phyloP scores from a whole-genome alignment of 1,140 invertebrate genomes.

The Akabosia matsudoensis region DNA sequence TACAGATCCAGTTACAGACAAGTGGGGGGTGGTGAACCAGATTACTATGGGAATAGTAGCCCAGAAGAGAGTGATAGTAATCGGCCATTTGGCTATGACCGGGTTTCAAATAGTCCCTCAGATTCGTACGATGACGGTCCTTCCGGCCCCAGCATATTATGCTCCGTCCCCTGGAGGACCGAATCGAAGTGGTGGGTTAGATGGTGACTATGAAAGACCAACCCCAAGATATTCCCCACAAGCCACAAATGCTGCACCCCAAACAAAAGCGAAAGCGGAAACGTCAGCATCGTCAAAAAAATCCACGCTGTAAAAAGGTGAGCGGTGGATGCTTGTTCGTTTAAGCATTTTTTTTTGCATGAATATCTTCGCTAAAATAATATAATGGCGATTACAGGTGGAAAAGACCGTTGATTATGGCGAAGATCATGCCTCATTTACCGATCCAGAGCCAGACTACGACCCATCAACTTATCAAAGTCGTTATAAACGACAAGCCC shows the following conservation, averaged over 20 bases:
- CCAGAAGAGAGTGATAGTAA: conserved; percentile 15
- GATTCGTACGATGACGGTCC: conserved; percentile 6
- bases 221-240: conserved; percentile 24
- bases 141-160: neutral
- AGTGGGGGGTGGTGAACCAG: conserved; percentile 24
- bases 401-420: conserved; percentile 39
- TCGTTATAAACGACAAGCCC: conserved; percentile 43
- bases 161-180: neutral
- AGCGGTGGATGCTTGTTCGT: neutral
- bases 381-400: conserved; percentile 25
- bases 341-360: neutral
- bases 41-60: conserved; percentile 26
- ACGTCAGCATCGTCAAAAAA: conserved; percentile 35
- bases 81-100: conserved; percentile 16
- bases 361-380: neutral
- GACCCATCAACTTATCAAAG: conserved; percentile 39
- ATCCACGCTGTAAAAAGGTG: conserved; percentile 43
- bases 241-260: conserved; percentile 31
- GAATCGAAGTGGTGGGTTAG: neutral
- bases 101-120: conserved; percentile 1
- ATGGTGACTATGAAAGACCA: neutral
- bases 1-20: conserved; percentile 43
- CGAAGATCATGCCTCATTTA: conserved; percentile 35
- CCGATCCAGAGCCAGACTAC: conserved; percentile 40
- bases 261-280: conserved; percentile 24